Conservation (phyloP, 2,888 invertebrate genomes). For the Drosophila cracens region DNA sequence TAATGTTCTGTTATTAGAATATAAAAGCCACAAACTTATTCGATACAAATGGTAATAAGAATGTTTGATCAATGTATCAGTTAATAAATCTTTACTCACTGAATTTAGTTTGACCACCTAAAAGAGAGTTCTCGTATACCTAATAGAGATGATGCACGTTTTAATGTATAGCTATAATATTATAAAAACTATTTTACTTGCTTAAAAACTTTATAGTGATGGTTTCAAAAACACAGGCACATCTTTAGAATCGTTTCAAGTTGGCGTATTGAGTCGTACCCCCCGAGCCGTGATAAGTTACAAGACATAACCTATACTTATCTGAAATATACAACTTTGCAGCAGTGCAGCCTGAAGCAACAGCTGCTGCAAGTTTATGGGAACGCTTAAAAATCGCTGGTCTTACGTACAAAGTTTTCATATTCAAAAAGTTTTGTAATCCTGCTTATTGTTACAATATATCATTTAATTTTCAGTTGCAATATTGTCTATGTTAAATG, state of each 20-base stretch:
- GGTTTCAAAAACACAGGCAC: neutral
- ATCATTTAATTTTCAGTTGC: constrained; percentile 33
- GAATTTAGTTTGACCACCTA: neutral
- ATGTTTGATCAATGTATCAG: neutral
- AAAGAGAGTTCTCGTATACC: neutral
- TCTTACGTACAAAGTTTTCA: constrained; percentile 35
- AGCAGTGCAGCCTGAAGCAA: constrained; percentile 9
- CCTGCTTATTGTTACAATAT: constrained; percentile 14
- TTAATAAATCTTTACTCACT: neutral
- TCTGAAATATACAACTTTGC: neutral
- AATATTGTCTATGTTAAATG: constrained; percentile 7
- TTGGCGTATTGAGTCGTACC: neutral
- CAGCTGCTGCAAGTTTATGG: constrained; percentile 36
- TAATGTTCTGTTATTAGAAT: neutral
- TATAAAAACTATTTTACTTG: neutral
- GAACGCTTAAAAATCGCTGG: constrained; percentile 5
- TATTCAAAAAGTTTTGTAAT: constrained; percentile 33
- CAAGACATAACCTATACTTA: neutral
- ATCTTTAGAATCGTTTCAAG: neutral
- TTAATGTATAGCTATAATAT: no score
- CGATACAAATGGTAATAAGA: neutral
- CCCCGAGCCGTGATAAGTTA: neutral
- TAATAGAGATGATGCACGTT: neutral
- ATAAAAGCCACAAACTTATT: neutral
- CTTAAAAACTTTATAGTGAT: neutral